Evolutionary conservation across 2,113 vertebrate species (phyloP).

Genomic region (Salminus brasiliensis): DNA sequence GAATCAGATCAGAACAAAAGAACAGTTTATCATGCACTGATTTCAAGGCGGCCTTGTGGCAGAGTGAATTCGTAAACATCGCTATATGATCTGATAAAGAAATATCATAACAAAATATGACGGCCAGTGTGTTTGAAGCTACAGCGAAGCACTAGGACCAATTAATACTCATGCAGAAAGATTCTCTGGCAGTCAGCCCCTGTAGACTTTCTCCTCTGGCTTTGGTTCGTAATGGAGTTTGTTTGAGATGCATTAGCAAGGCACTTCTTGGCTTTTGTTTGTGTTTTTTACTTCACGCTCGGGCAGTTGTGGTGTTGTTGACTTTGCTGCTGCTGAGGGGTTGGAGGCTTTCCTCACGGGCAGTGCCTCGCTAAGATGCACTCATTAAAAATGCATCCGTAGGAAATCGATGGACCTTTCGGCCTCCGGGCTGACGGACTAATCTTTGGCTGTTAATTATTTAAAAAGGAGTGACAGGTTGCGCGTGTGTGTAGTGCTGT

Average conservation of each 20-base stretch:
- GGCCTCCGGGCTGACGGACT: slow-evolving; percentile 71
- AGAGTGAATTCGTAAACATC: not conserved
- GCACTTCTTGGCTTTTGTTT: slow-evolving; percentile 50
- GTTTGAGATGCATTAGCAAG: slow-evolving; percentile 15
- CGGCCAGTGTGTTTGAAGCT: not conserved
- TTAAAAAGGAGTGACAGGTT: slow-evolving; percentile 64
- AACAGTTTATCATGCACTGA: not conserved
- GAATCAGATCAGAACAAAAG: not conserved
- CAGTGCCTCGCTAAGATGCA: slow-evolving; percentile 73
- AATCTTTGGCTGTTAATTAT: slow-evolving; percentile 79
- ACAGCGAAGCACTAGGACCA: not conserved
- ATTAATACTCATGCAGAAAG: not conserved
- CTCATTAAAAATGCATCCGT: slow-evolving; percentile 81
- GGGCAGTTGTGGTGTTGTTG: slow-evolving; percentile 32
- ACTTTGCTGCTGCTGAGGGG: slow-evolving; percentile 27
- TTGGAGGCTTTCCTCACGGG: slow-evolving; percentile 66
- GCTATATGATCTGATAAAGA: not conserved
- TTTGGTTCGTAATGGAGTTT: slow-evolving; percentile 17
- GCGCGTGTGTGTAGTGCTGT: slow-evolving; percentile 28
- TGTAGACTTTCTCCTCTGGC: slow-evolving; percentile 38
- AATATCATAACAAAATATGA: not conserved
- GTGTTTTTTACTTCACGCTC: slow-evolving; percentile 47
- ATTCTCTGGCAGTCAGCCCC: slow-evolving; percentile 25
- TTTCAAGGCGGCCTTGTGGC: not conserved
- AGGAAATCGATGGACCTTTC: slow-evolving; percentile 75